Conservation (phyloP, 2,797 vertebrate genomes). For the Atherinosoma microstoma region DNA sequence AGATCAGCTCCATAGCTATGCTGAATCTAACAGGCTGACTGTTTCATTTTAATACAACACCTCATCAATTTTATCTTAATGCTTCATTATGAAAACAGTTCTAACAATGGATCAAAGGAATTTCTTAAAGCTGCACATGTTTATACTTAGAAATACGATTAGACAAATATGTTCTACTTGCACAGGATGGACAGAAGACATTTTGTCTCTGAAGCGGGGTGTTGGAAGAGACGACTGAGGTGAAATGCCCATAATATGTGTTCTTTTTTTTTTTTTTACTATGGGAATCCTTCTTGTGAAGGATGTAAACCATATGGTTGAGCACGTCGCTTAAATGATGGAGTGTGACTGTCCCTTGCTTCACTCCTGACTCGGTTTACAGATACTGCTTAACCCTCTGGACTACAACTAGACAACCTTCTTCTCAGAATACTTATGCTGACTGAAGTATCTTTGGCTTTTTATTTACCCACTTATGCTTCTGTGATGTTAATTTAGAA, state of each 20-base stretch:
- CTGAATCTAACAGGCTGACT: constrained; percentile 25
- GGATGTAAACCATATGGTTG: not conserved
- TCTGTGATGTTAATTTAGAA: not conserved
- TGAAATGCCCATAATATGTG: no score
- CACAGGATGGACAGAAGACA: no score
- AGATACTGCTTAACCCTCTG: not conserved
- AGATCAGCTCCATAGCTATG: not conserved
- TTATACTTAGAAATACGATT: no score
- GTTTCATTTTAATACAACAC: not conserved
- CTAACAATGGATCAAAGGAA: no score
- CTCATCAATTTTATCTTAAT: not conserved
- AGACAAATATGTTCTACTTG: no score
- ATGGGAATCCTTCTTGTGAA: not conserved
- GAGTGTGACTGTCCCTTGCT: not conserved
- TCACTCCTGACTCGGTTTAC: not conserved
- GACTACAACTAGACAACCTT: not conserved
- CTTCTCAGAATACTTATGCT: not conserved
- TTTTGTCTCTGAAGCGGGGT: no score
- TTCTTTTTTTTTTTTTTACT: no score
- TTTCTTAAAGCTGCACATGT: no score
- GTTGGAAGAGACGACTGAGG: no score
- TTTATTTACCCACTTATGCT: not conserved
- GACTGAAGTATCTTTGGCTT: not conserved
- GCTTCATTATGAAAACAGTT: constrained; percentile 2
- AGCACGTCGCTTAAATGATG: no score